Evolutionary conservation across 2,888 invertebrate species (phyloP), one percentile per base, ranked within the genome.

Genomic region (Melanotus villosus): DNA sequence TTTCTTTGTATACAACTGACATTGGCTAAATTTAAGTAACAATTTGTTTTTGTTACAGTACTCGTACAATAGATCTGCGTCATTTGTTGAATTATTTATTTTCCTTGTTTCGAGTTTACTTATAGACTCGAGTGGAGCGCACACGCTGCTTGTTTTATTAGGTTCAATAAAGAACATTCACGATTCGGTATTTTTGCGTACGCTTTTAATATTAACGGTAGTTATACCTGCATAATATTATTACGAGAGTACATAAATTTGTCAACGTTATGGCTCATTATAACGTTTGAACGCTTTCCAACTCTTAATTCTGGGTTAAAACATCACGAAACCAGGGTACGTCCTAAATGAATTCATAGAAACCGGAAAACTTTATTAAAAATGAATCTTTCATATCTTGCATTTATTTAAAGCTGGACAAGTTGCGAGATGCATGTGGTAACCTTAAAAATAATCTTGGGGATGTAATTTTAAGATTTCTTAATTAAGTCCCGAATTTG

Each of bases 251-350:
- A 14, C 23, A 41, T 65, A 38, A 54, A 64, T 64, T 64, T 43
- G 56, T 64, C 65, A 65, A 23, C 45, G 56, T 65, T 56, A 47
- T 47, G 56, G 65, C 45, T 65, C 57, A 57, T 65, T 65, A 65
- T 45, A 47, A 65, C 12, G 32, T 65, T 68, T 68, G 68, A 64
- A 68, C 52, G 34, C 34, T 23, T 52, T 64, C 68, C 68, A 68
- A 64, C 36, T 59, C 34, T 47, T 64, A 59, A 68, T 65, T 68
- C 34, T 38, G 18, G 26, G 26, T 26, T 36, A n/a, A 47, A 66
- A 52, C 38, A 16, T 19, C 32, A 34, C 45, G 43, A 38, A 54
- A 64, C 14, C 19, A 18, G 12, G 18, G 26, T 52, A 14, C 14
- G 50, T 10, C 45, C 41, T 64, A 32, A 56, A 56, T 36, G 64